A percentile compares a stretch with the other conserved stretches of the same genome.
Conservation (phyloP, 2,113 vertebrate genomes). For the Gnathonemus longibarbis region DNA sequence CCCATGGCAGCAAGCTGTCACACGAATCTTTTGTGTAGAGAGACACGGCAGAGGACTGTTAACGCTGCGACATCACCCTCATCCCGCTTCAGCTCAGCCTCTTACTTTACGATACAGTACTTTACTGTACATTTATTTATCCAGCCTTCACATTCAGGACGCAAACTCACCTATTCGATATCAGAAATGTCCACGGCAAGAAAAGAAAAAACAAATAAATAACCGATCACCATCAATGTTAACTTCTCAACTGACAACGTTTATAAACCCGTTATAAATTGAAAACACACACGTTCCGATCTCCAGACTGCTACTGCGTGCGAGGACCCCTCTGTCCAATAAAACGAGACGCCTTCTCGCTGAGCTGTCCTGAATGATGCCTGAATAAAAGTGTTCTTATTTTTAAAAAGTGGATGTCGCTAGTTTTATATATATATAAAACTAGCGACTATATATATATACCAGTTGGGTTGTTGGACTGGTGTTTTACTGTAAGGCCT, state of each 20-base stretch:
- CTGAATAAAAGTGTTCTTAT: neutral
- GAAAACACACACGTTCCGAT: neutral
- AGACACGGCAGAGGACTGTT: neutral
- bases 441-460: too few species aligned
- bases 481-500: too few species aligned
- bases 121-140: neutral
- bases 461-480: too few species aligned
- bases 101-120: neutral
- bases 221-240: neutral
- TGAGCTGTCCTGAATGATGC: neutral
- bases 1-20: slow-evolving; percentile 61
- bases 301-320: neutral
- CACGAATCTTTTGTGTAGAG: neutral
- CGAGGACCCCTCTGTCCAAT: neutral
- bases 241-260: neutral
- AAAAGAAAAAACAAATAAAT: neutral
- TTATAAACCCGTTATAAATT: neutral
- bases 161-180: neutral
- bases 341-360: neutral
- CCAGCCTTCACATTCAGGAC: neutral
- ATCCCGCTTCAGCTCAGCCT: neutral
- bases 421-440: neutral
- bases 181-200: neutral
- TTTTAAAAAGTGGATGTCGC: neutral
- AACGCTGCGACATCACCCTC: neutral